These are phyloP conservation scores for Drosophila differens DNA, from an alignment of 2,888 invertebrate species.

Conservation along the genomic window DNA sequence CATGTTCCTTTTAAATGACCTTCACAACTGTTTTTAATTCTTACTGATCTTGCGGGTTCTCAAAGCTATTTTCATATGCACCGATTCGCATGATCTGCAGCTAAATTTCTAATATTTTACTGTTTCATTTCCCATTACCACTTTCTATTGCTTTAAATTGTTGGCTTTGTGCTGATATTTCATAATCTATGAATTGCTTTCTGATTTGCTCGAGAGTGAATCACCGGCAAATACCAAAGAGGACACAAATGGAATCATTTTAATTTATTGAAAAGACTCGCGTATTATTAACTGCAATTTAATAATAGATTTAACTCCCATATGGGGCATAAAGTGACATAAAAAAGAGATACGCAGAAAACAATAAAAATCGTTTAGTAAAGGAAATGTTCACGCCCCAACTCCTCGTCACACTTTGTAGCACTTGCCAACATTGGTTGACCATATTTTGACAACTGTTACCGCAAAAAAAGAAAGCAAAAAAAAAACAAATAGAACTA, in stretches of 20 bases:
- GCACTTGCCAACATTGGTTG: conserved; percentile 34
- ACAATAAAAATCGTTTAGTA: conserved; percentile 4
- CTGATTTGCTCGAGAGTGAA: background rate
- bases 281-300: background rate
- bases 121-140: background rate
- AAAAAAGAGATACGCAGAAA: background rate
- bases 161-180: background rate
- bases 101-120: background rate
- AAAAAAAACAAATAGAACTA: conserved; percentile 55
- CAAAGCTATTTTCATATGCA: background rate
- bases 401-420: background rate
- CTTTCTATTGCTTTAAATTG: background rate
- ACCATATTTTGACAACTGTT: conserved; percentile 79
- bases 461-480: conserved; percentile 68
- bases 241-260: background rate
- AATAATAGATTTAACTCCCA: background rate
- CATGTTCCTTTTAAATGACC: background rate
- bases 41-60: background rate
- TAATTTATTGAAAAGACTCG: background rate
- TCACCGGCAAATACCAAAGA: background rate
- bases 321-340: background rate
- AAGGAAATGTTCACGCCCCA: background rate
- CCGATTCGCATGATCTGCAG: background rate
- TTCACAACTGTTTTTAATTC: background rate
- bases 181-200: background rate